A percentile compares a stretch with the other conserved stretches of the same genome.
These are phyloP conservation scores for Halictus rubicundus DNA, from an alignment of 1,140 invertebrate species.

Conservation along the genomic window DNA sequence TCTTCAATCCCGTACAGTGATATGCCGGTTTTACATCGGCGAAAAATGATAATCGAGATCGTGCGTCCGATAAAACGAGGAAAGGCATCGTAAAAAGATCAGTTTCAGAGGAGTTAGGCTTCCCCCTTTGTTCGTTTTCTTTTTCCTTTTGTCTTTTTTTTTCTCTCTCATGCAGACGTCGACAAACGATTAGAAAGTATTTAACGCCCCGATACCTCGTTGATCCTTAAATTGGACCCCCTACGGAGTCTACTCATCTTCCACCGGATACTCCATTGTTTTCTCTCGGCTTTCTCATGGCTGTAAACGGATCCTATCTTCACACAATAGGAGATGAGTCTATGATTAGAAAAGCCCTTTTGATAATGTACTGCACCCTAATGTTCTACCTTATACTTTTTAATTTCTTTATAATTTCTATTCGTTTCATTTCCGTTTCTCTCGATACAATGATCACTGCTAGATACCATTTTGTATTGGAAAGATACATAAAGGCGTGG, in stretches of 20 bases:
- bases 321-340: slow-evolving; percentile 8
- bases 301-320: slow-evolving; percentile 2
- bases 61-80: slow-evolving; percentile 16
- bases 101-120: slow-evolving; percentile 2
- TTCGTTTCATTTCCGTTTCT: too few relatives aligned
- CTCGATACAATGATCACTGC: too few relatives aligned
- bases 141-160: too few relatives aligned
- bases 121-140: slow-evolving; percentile 8
- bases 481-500: too few relatives aligned
- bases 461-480: too few relatives aligned
- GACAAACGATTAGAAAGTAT: slow-evolving; percentile 60
- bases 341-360: background rate
- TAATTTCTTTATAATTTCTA: too few relatives aligned
- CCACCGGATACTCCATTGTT: slow-evolving; percentile 58
- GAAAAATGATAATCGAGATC: slow-evolving; percentile 50
- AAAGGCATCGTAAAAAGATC: slow-evolving; percentile 37
- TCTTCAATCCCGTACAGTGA: slow-evolving; percentile 37
- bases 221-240: slow-evolving; percentile 48
- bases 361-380: background rate
- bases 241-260: slow-evolving; percentile 46
- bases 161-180: slow-evolving; percentile 22
- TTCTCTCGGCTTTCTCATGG: slow-evolving; percentile 37
- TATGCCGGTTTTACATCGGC: slow-evolving; percentile 42
- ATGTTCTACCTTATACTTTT: too few relatives aligned
- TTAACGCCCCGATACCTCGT: slow-evolving; percentile 46